Percentiles rank a stretch among this genome's conserved stretches.
These are phyloP conservation scores for Tupaia chinensis DNA, from an alignment of 2,113 vertebrate species.

Conservation along the genomic window DNA sequence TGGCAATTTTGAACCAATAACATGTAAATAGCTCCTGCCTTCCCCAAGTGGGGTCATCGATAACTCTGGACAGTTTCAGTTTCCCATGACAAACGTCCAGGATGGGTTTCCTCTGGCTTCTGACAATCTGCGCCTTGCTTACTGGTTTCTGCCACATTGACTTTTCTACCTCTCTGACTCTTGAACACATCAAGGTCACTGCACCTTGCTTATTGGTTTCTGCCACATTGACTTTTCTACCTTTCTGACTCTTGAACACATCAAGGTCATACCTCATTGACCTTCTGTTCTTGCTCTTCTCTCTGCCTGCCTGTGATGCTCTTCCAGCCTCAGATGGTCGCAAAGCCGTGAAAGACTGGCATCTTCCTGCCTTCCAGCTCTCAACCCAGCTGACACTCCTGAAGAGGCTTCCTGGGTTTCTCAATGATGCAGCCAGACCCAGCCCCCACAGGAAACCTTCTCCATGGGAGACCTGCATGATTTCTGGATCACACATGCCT, in stretches of 20 bases:
- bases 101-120: accelerated
- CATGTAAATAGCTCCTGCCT: neutral
- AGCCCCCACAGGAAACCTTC: accelerated
- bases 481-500: neutral
- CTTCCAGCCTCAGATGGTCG: neutral
- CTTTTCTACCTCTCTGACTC: neutral
- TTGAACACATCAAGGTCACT: neutral
- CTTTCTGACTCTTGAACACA: neutral
- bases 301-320: neutral
- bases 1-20: neutral
- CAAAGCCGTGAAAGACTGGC: neutral
- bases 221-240: neutral
- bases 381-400: neutral
- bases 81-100: neutral
- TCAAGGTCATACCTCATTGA: accelerated
- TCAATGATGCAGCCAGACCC: neutral
- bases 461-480: neutral
- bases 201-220: neutral
- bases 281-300: neutral
- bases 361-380: too few species aligned
- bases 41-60: neutral
- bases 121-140: neutral
- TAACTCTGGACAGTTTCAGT: too few species aligned
- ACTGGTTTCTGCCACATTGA: neutral
- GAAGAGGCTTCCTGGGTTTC: neutral